Conservation (phyloP, 2,113 vertebrate genomes). For the Balaeniceps rex region DNA sequence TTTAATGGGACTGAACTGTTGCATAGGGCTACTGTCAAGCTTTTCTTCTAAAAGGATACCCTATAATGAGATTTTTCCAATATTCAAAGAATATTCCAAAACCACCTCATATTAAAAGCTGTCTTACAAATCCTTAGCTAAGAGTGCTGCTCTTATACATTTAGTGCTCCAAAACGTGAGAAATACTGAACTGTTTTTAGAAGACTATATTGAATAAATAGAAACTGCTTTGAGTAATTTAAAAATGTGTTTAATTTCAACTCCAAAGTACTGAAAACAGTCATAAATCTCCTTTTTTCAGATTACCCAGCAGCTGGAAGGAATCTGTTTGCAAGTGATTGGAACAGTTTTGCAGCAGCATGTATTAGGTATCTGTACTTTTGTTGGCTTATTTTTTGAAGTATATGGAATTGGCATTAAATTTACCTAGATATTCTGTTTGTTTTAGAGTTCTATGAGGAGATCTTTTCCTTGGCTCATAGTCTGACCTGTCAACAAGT, state of each 20-base stretch:
- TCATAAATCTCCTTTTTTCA: slow-evolving; percentile 53
- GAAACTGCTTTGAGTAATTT: neutral
- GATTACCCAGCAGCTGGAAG: slow-evolving; percentile 98
- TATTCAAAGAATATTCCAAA: neutral
- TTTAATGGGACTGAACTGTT: neutral
- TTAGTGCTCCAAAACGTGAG: neutral
- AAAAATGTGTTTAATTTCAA: neutral
- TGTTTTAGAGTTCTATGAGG: slow-evolving; percentile 93
- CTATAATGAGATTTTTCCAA: neutral
- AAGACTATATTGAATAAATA: neutral
- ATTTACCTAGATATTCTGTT: neutral
- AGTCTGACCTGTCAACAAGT: slow-evolving; percentile 98
- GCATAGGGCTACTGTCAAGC: neutral
- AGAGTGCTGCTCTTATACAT: neutral
- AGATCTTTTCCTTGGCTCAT: slow-evolving; percentile 97
- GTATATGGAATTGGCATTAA: neutral
- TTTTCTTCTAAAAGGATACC: neutral
- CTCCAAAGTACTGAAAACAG: neutral
- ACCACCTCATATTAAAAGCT: neutral
- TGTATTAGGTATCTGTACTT: slow-evolving; percentile 84
- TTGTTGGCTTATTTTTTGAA: neutral
- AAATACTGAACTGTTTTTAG: neutral
- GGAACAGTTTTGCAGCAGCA: slow-evolving; percentile 98
- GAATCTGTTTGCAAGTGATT: slow-evolving; percentile 99
- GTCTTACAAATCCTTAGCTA: neutral